A percentile compares a stretch with the other conserved stretches of the same genome.
phyloP scores from a whole-genome alignment of 1,140 invertebrate genomes.

The Drosophila melanica region DNA sequence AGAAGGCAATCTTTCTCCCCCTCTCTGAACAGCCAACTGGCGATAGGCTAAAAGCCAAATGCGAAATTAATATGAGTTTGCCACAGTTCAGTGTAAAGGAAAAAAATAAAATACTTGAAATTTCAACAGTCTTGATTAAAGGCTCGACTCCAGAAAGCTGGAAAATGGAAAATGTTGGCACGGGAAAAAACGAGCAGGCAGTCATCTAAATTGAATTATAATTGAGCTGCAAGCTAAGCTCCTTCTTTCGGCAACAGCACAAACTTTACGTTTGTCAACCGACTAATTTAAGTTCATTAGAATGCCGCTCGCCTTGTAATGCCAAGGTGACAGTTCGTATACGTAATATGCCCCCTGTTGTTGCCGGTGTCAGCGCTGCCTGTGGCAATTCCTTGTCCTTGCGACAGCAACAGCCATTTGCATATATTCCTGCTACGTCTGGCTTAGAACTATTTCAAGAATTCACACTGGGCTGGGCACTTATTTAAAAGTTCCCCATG shows the following conservation, averaged over 20 bases:
- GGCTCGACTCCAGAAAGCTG: constrained; percentile 14
- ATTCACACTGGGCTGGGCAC: constrained; percentile 7
- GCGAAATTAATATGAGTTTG: constrained; percentile 70
- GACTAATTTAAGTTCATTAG: constrained; percentile 68
- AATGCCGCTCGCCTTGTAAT: constrained; percentile 41
- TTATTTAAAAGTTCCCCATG: background rate
- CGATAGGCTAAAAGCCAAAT: constrained; percentile 41
- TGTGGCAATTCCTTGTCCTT: constrained; percentile 11
- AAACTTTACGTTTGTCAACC: constrained; percentile 24
- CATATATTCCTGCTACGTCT: constrained; percentile 52
- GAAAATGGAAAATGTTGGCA: constrained; percentile 12
- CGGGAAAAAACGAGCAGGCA: constrained; percentile 11
- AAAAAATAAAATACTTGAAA: constrained; percentile 21
- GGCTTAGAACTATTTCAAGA: constrained; percentile 30
- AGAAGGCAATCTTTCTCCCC: constrained; percentile 37
- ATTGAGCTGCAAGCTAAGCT: constrained; percentile 53
- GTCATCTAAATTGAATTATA: constrained; percentile 81
- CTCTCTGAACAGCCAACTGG: background rate
- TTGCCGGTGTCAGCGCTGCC: constrained; percentile 12
- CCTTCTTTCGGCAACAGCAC: constrained; percentile 13
- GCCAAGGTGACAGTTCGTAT: constrained; percentile 74
- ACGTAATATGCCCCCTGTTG: constrained; percentile 56
- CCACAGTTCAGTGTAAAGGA: constrained; percentile 11
- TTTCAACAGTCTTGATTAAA: constrained; percentile 57
- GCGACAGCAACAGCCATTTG: constrained; percentile 46